Base-by-base conservation (phyloP, 1,140 invertebrate genomes). In the Cotesia glomerata region DNA sequence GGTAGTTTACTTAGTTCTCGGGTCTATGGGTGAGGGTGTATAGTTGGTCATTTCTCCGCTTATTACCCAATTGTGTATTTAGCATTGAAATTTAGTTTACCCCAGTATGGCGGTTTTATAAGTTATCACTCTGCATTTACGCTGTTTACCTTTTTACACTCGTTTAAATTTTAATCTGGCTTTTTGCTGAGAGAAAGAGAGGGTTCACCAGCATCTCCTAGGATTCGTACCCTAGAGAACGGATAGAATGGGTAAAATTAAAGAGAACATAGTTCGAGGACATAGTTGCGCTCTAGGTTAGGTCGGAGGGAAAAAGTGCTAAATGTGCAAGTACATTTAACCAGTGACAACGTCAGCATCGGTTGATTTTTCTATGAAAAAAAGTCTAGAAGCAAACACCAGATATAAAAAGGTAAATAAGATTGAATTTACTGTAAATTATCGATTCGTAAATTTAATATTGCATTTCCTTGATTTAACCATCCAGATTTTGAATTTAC, bases 291-390 rank as follows among this genome's bases (percentile, higher is more conserved):
- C 11, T 45, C 26, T 26, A 26, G 26, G 26, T 2, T 26, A 1
- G 26, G 26, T 1, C 3, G 26, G 78, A 75, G 72, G 71, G 74
- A 75, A 82, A 82, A 82, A 82, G 78, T 82, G 81, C 79, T 80
- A 82, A 82, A 82, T 81, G 79, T 82, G 81, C 79, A 82, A 77
- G 72, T 77, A 75, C 39, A 45, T 45, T 45, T 73, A 72, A 71
- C 71, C 45, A 36, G 68, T 74, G 75, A 74, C 78, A 76, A 77
- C 76, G 80, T 82, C 80, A 79, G 79, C 79, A 79, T 63, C 74
- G 73, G 75, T 74, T 79, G 76, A 76, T 79, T 76, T 45, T 32
- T 45, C 13, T 16, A 26, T 16, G 16, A 66, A 51, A 56, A 18
- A 56, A 26, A 56, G 13, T 45, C 7, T 2, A 45, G 8, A 45